Conservation (phyloP, 2,888 invertebrate genomes). For the Agelastica alni region DNA sequence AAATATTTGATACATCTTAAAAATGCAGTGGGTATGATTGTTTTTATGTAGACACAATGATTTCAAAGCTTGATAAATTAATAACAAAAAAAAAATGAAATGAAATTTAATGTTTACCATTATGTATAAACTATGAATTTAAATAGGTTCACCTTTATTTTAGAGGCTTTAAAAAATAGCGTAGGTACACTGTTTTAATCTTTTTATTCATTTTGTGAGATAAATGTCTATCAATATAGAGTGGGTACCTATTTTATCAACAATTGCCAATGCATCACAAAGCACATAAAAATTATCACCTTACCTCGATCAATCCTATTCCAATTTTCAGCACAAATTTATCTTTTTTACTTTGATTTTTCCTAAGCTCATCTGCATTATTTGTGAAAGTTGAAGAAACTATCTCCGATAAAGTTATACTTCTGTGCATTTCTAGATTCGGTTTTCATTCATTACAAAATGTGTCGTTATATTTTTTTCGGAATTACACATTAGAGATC, state of each 20-base stretch:
- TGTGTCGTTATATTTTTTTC: background rate
- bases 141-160: no score
- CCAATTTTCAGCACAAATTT: constrained; percentile 35
- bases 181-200: background rate
- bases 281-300: constrained; percentile 10
- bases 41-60: no score
- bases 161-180: no score
- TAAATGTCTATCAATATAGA: background rate
- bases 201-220: background rate
- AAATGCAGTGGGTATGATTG: no score
- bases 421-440: constrained; percentile 21
- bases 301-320: constrained; percentile 38
- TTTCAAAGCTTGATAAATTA: no score
- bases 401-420: constrained; percentile 24
- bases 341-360: constrained; percentile 16
- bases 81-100: no score
- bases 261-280: background rate
- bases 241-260: no score
- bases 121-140: no score
- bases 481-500: background rate
- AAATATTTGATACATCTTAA: no score
- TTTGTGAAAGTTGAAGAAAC: constrained; percentile 30
- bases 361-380: constrained; percentile 15
- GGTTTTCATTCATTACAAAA: constrained; percentile 4
- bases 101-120: no score